Percentiles rank a stretch among this genome's conserved stretches.
Conservation (phyloP, 2,888 invertebrate species). For the Odontothrips loti region DNA sequence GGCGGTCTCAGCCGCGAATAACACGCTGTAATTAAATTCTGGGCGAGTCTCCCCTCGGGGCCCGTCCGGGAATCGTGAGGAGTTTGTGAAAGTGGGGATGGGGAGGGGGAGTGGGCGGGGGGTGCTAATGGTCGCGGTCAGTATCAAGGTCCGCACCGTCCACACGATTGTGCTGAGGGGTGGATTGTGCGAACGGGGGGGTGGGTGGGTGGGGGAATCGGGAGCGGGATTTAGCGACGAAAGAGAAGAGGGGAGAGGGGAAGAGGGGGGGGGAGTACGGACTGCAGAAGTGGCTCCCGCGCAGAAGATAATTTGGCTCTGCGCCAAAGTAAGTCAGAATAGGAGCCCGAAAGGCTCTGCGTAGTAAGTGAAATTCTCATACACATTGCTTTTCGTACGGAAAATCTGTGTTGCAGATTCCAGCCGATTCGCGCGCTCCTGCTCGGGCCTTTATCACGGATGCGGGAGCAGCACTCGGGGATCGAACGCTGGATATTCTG, state of each 20-base stretch:
- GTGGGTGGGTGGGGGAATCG: neutral
- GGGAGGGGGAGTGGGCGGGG: too few species aligned
- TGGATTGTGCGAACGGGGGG: neutral
- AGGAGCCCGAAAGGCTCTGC: neutral
- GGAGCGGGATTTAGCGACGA: neutral
- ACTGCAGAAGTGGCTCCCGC: slow-evolving; percentile 15
- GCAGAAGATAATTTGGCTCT: neutral
- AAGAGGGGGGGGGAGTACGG: neutral
- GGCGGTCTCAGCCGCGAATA: slow-evolving; percentile 10
- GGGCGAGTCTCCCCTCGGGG: neutral
- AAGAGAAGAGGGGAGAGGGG: neutral
- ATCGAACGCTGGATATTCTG: too few species aligned
- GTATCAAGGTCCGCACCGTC: too few species aligned
- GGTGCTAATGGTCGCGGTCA: too few species aligned
- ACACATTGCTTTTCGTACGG: neutral
- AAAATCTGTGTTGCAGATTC: neutral
- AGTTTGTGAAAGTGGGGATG: too few species aligned
- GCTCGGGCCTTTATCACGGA: neutral
- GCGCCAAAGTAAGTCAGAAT: neutral
- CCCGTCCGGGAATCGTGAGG: neutral
- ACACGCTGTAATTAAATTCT: neutral
- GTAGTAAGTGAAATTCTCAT: slow-evolving; percentile 6
- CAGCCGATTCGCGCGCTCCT: neutral
- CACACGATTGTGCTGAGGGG: too few species aligned
- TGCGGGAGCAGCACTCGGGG: too few species aligned